phyloP scores from a whole-genome alignment of 1,140 invertebrate species.

The Drosophila sp. region DNA sequence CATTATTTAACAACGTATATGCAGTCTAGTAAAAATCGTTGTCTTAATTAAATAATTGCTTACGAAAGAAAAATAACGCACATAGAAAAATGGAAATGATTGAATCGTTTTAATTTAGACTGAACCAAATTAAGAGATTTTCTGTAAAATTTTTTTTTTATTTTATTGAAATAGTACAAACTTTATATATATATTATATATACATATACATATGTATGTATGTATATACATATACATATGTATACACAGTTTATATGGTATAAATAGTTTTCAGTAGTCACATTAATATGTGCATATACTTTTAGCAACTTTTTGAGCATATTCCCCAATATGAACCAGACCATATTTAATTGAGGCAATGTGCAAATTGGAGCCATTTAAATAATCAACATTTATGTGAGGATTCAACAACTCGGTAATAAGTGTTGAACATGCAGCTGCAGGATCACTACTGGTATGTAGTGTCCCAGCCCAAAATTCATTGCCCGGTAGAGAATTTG shows the following conservation, averaged over 20 bases:
- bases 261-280: no score
- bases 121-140: no score
- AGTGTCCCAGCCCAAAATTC: slow-evolving; percentile 84
- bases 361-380: slow-evolving; percentile 84
- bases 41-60: neutral
- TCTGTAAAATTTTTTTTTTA: no score
- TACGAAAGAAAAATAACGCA: no score
- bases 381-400: slow-evolving; percentile 84
- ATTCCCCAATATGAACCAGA: slow-evolving; percentile 84
- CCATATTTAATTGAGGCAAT: slow-evolving; percentile 83
- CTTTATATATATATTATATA: no score
- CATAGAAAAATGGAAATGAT: no score
- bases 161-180: neutral
- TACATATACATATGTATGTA: neutral
- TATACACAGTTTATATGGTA: no score
- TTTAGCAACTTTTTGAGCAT: slow-evolving; percentile 50
- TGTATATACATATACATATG: no score
- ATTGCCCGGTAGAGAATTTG: slow-evolving; percentile 87
- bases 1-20: slow-evolving; percentile 1
- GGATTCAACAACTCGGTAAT: slow-evolving; percentile 85
- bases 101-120: no score
- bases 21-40: neutral
- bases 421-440: slow-evolving; percentile 85
- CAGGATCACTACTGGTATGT: slow-evolving; percentile 84
- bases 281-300: no score